Percentiles rank a stretch among this genome's conserved stretches.
Conservation (phyloP, 2,888 invertebrate genomes). For the Chloroclystis v-ata region DNA sequence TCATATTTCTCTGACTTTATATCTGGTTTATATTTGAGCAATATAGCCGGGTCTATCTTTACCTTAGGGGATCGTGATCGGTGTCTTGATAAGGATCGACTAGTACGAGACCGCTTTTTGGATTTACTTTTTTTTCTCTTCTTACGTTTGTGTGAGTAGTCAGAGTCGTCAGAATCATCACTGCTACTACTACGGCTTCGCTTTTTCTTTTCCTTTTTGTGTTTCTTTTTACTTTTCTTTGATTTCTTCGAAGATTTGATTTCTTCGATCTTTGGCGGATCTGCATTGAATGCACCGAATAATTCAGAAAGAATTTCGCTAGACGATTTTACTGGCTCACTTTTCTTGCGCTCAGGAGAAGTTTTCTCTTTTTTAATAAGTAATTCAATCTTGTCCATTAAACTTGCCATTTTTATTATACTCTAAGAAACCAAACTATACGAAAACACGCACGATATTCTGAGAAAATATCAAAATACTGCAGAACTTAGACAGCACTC, state of each 20-base stretch:
- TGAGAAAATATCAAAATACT: not conserved
- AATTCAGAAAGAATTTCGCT: slow-evolving; percentile 90
- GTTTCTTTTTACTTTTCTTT: slow-evolving; percentile 80
- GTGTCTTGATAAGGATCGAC: slow-evolving; percentile 40
- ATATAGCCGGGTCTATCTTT: slow-evolving; percentile 38
- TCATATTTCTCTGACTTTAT: slow-evolving; percentile 40
- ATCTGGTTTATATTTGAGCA: slow-evolving; percentile 26
- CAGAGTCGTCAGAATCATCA: slow-evolving; percentile 59
- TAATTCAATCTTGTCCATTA: slow-evolving; percentile 67
- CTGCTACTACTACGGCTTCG: slow-evolving; percentile 64
- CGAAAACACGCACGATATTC: not conserved
- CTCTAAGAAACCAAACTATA: not conserved
- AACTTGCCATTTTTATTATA: slow-evolving; percentile 46
- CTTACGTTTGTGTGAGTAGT: slow-evolving; percentile 75
- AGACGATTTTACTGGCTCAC: slow-evolving; percentile 80
- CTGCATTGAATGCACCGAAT: slow-evolving; percentile 87
- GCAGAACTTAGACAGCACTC: too few relatives aligned
- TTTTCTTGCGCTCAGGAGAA: slow-evolving; percentile 65
- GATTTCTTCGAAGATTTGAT: slow-evolving; percentile 58
- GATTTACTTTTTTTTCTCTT: slow-evolving; percentile 77
- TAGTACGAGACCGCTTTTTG: slow-evolving; percentile 50
- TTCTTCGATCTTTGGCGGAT: slow-evolving; percentile 79
- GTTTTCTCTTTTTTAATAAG: slow-evolving; percentile 69
- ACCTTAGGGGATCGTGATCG: slow-evolving; percentile 48
- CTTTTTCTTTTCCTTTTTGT: slow-evolving; percentile 79